Percentiles rank a stretch among this genome's conserved stretches.
These are phyloP conservation scores for Halocynthia roretzi DNA, from an alignment of 23 tunicate genomes.

Conservation along the genomic window DNA sequence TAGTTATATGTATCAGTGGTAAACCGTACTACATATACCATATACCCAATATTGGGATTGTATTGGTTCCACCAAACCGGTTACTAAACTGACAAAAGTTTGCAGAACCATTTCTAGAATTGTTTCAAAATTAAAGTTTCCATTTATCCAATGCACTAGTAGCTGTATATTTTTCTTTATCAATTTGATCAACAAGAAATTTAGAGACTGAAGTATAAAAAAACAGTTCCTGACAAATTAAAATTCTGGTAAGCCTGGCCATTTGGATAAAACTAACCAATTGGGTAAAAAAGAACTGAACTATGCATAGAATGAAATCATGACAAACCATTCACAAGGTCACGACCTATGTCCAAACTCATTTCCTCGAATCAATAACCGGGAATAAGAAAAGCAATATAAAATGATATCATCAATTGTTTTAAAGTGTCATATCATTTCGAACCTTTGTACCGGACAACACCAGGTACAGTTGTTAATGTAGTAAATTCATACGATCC, in stretches of 20 bases:
- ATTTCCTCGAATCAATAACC: no score
- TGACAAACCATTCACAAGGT: no score
- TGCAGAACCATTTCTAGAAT: no score
- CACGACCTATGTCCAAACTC: no score
- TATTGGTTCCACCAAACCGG: not conserved
- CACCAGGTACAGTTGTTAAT: slow-evolving; percentile 99
- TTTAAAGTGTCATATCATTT: no score
- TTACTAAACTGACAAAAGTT: no score
- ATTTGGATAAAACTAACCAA: not conserved
- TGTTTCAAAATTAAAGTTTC: not conserved
- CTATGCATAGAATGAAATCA: not conserved
- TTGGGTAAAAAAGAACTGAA: not conserved
- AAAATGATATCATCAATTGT: no score
- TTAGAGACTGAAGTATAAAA: not conserved
- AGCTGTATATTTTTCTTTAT: not conserved
- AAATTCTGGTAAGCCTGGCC: not conserved
- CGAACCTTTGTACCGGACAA: slow-evolving; percentile 86
- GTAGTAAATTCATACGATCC: slow-evolving; percentile 99
- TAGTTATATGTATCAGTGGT: not conserved
- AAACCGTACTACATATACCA: no score
- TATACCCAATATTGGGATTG: not conserved
- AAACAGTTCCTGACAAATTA: not conserved
- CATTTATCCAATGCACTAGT: not conserved
- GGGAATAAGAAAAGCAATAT: no score
- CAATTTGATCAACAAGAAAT: not conserved